A percentile compares a stretch with the other conserved stretches of the same genome.
These are phyloP conservation scores for Oophaga pumilio DNA, from an alignment of 2,113 vertebrate species.

Conservation along the genomic window DNA sequence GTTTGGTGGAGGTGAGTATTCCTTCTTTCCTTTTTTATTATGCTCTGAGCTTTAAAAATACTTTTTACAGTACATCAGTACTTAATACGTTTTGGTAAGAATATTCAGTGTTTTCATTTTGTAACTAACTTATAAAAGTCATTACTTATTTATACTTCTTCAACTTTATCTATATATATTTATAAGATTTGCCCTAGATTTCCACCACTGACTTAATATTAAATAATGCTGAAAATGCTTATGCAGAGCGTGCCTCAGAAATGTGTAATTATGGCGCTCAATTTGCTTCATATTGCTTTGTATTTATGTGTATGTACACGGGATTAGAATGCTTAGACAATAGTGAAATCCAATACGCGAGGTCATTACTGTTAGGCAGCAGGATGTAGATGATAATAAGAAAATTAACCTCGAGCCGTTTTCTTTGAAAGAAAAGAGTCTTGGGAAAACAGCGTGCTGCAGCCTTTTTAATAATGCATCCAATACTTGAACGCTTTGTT, in stretches of 20 bases:
- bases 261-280: constrained; percentile 21
- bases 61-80: no score
- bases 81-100: not conserved
- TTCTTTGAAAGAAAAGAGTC: constrained; percentile 44
- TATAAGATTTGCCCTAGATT: not conserved
- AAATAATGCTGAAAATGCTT: constrained; percentile 15
- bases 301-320: constrained; percentile 28
- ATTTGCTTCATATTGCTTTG: constrained; percentile 1
- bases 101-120: not conserved
- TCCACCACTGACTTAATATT: not conserved
- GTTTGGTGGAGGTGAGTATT: no score
- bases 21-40: no score
- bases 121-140: not conserved
- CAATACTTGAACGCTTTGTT: constrained; percentile 15
- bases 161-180: not conserved
- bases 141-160: not conserved
- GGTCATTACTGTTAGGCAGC: constrained; percentile 47
- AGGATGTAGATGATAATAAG: constrained; percentile 41
- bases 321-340: constrained; percentile 12
- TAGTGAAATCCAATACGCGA: constrained; percentile 38
- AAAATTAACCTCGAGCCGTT: constrained; percentile 41
- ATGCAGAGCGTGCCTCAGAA: not conserved
- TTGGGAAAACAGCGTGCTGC: not conserved
- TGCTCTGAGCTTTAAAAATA: no score
- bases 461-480: constrained; percentile 51